These are phyloP conservation scores for Bryconaethiops microstoma DNA, from an alignment of 2,797 vertebrate genomes.

Conservation along the genomic window DNA sequence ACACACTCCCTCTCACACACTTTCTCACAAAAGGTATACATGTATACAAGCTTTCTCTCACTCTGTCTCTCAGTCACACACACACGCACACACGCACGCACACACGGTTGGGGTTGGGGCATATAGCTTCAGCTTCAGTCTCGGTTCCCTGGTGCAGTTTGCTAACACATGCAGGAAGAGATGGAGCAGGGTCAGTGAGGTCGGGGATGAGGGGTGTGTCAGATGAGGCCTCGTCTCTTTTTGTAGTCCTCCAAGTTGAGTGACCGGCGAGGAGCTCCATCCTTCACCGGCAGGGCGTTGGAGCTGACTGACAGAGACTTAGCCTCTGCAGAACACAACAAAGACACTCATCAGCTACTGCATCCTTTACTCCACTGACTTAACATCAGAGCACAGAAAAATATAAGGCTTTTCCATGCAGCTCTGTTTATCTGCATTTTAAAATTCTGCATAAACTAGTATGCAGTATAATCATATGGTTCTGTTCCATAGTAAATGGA, in stretches of 20 bases:
- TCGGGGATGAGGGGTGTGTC: conserved; percentile 63
- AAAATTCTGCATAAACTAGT: too few relatives aligned
- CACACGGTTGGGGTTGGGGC: conserved; percentile 17
- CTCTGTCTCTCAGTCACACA: neutral
- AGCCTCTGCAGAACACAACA: conserved; percentile 80
- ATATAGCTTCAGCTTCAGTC: conserved; percentile 20
- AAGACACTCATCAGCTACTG: neutral
- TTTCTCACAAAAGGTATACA: conserved; percentile 29
- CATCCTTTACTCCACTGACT: neutral
- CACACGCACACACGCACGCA: conserved; percentile 24
- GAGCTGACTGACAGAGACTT: conserved; percentile 97
- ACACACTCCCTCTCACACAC: conserved; percentile 11
- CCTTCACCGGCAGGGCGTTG: conserved; percentile 94
- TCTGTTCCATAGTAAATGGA: too few relatives aligned
- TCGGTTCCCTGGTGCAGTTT: conserved; percentile 45
- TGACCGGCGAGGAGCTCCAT: conserved; percentile 94
- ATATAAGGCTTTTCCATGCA: too few relatives aligned
- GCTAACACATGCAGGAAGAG: conserved; percentile 83
- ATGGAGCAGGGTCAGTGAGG: conserved; percentile 45
- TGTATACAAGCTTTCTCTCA: conserved; percentile 26
- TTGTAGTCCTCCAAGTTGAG: conserved; percentile 99
- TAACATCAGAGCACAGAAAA: too few relatives aligned
- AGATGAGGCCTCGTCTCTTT: conserved; percentile 98
- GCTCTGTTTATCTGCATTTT: too few relatives aligned
- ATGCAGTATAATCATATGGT: too few relatives aligned